Evolutionary conservation across 2,888 invertebrate genomes (phyloP), one percentile per base, ranked within the genome.

Genomic region (Apamea crenata): DNA sequence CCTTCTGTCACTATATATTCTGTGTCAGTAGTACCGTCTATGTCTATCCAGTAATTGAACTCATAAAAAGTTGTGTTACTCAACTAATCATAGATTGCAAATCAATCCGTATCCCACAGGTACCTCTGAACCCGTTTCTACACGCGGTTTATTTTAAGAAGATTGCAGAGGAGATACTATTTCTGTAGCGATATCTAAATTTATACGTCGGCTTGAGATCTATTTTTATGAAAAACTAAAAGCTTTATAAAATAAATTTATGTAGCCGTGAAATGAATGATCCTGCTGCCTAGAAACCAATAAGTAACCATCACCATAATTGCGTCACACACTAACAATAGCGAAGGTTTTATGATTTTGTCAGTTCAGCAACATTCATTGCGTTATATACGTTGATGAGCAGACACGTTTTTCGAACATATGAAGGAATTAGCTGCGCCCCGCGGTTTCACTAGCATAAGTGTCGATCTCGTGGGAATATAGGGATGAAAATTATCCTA

Each of bases 111-210:
- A 67, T 67, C 50, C 53, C 78, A 40, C 21, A 56, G 59, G 44
- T 47, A 61, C 40, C 44, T 36, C 78, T 29, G 50, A 68, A 70
- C 66, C 18, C 3, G 81, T 72, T 85, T 56, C 66, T 29, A 66
- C 70, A 47, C 16, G 56, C 25, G 56, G 65, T 81, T 21, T 83
- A 85, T 76, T 76, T 76, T 67, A 67, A 66, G 75, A 84, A 29
- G 21, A 65, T 66, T 66, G 32, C 25, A 53, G 10, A 5, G 16
- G 40, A 59, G 61, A 63, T 76, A 14, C 16, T 59, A 40, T 72
- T n/a, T 68, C 6, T 67, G 67, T 61, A 18, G 40, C 44, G 18
- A 53, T 44, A 44, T 32, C 29, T 59, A 21, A 3, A 14, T 14
- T n/a, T n/a, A 47, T 14, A 14, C 47, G 47, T 47, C 14, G 47